Conservation (phyloP, 2,797 vertebrate genomes). For the Pelobates cultripes region DNA sequence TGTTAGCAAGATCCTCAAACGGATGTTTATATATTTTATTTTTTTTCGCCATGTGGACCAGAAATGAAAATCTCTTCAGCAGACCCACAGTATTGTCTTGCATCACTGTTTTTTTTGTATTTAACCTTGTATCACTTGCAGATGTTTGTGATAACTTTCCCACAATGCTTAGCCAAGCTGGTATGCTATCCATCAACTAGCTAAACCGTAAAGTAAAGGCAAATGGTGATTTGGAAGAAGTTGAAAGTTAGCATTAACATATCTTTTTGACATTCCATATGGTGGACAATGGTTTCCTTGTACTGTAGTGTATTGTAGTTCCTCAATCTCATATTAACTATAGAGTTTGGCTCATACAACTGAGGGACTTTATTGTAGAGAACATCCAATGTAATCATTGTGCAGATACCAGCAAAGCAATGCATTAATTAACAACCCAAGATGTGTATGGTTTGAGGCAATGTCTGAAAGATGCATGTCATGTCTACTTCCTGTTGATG, state of each 20-base stretch:
- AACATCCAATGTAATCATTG: constrained; percentile 13
- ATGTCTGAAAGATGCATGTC: constrained; percentile 19
- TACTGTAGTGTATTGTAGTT: constrained; percentile 12
- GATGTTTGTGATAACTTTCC: too few relatives aligned
- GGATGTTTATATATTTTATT: too few relatives aligned
- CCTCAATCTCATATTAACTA: constrained; percentile 24
- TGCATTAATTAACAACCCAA: constrained; percentile 1
- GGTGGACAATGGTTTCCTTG: constrained; percentile 36
- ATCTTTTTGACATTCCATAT: constrained; percentile 16
- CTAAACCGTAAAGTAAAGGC: neutral
- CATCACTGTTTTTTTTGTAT: too few relatives aligned
- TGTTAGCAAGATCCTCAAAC: too few relatives aligned
- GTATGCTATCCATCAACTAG: too few relatives aligned
- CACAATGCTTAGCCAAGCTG: too few relatives aligned
- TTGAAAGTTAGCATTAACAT: neutral
- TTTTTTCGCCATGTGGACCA: too few relatives aligned
- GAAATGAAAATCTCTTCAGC: too few relatives aligned
- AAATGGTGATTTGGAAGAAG: constrained; percentile 25
- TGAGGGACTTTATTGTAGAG: neutral
- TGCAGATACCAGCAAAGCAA: constrained; percentile 9
- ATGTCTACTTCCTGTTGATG: constrained; percentile 30
- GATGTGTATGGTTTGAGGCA: neutral
- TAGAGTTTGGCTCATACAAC: constrained; percentile 6
- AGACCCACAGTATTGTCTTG: too few relatives aligned
- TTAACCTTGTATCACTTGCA: too few relatives aligned